These are phyloP conservation scores for Cassiopea andromeda DNA, from an alignment of 30 jellyfish, hydroid and myxozoan species.

Conservation along the genomic window DNA sequence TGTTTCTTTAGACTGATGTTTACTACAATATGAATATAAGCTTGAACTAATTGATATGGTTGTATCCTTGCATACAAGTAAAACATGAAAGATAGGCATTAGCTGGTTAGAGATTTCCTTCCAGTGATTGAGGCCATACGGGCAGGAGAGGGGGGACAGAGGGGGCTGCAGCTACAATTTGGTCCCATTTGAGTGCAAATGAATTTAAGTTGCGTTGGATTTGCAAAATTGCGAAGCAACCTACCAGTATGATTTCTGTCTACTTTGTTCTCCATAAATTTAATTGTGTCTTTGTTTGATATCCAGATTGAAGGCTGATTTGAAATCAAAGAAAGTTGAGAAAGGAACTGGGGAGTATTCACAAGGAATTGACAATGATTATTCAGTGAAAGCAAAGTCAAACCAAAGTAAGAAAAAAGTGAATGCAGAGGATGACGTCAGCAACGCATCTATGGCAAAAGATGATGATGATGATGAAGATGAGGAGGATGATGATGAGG, in stretches of 20 bases:
- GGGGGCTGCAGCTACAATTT: too few relatives aligned
- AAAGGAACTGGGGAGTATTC: constrained; percentile 38
- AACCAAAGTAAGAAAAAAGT: constrained; percentile 53
- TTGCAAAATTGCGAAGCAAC: too few relatives aligned
- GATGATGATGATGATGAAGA: constrained; percentile 83
- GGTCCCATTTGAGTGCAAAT: too few relatives aligned
- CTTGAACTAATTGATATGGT: too few relatives aligned
- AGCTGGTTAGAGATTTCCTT: too few relatives aligned
- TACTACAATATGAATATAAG: background rate
- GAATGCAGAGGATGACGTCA: constrained; percentile 50
- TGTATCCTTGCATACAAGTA: too few relatives aligned
- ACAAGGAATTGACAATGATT: constrained; percentile 38
- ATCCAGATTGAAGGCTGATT: constrained; percentile 86
- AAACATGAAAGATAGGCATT: too few relatives aligned
- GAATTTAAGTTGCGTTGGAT: too few relatives aligned
- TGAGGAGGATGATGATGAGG: constrained; percentile 87
- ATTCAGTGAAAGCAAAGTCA: constrained; percentile 14
- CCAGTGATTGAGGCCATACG: too few relatives aligned
- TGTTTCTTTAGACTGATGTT: too few relatives aligned
- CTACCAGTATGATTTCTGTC: background rate
- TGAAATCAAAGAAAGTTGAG: constrained; percentile 64
- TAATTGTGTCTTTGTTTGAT: background rate
- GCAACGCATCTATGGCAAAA: constrained; percentile 51
- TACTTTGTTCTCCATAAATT: background rate
- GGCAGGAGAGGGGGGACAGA: too few relatives aligned